phyloP scores from a whole-genome alignment of 2,888 invertebrate genomes.

The Napeogenes sylphis region DNA sequence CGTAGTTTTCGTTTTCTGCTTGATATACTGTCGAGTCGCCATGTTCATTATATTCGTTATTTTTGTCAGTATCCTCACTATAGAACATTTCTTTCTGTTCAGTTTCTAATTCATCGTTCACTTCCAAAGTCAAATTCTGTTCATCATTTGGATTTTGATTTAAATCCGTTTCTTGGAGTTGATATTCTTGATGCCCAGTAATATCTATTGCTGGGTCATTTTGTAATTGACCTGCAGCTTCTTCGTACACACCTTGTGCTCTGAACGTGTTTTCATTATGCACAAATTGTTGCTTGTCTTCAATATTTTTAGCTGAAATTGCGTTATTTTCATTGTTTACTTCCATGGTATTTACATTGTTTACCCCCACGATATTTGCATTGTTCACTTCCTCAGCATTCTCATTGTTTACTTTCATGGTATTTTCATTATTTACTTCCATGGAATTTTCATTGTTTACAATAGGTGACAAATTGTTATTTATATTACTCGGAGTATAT shows the following conservation, averaged over 20 bases:
- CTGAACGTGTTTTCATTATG: slow-evolving; percentile 10
- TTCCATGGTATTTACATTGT: not conserved
- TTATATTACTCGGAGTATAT: no score
- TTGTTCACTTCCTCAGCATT: not conserved
- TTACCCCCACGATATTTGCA: not conserved
- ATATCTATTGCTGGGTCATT: not conserved
- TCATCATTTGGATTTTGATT: slow-evolving; percentile 12
- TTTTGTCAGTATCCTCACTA: slow-evolving; percentile 42
- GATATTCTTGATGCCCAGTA: slow-evolving; percentile 8
- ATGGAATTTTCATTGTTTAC: not conserved
- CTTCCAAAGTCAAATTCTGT: slow-evolving; percentile 33
- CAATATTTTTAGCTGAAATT: not conserved
- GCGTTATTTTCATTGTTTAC: not conserved
- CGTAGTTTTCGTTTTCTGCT: slow-evolving; percentile 34
- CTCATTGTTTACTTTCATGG: not conserved
- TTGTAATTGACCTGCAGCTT: slow-evolving; percentile 1
- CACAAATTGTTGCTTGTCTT: slow-evolving; percentile 5
- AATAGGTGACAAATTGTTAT: no score
- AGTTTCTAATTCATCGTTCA: slow-evolving; percentile 51
- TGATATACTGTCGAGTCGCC: slow-evolving; percentile 18
- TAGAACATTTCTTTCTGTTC: slow-evolving; percentile 58
- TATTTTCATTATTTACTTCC: not conserved
- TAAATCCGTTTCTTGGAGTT: slow-evolving; percentile 9
- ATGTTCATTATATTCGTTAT: slow-evolving; percentile 39
- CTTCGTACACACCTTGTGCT: not conserved